Evolutionary conservation across 2,797 vertebrate species (phyloP), one percentile per base, ranked within the genome.

Genomic region (Ceyx erithaca): DNA sequence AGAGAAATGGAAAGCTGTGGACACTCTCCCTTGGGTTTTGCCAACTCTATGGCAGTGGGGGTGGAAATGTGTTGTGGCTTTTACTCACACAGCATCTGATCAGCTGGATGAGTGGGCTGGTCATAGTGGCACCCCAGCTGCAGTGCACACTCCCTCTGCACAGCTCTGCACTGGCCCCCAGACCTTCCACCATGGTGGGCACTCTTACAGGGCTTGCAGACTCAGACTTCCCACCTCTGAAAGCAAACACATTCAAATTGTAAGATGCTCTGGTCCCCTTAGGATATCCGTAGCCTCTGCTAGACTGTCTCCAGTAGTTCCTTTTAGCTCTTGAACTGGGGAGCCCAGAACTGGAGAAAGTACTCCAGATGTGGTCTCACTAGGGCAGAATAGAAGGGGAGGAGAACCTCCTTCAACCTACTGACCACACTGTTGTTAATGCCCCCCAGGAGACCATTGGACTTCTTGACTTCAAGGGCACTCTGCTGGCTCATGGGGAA

Each of bases 81-180:
- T 71, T 61, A 8, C 15, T 51, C 0, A 1, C 0, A 1, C 33
- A 48, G 43, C 23, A 18, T 12, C 13, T 10, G 14, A 4, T 4
- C 22, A 22, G n/a, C 4, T 2, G 30, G 61, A 30, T 30, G 33
- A 59, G 14, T 3, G 41, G 11, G 16, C 4, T 40, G 64, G 28
- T 12, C 16, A 8, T 0, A 19, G 33, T 2, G 1, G 52, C 23
- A 7, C 21, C 26, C 46, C 1, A 3, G 7, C 10, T 30, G 51
- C 41, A 40, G 23, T 2, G 8, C 0, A 0, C 4, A 3, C 10
- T 33, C 26, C 6, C 14, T 35, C 45, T 66, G 49, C 2, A 1
- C 0, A 0, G 21, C 37, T 54, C 48, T n/a, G 45, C 68, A 10
- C 30, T 0, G 0, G 28, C 8, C 22, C 21, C 8, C 1, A 9